Evolutionary conservation across 2,113 vertebrate species (phyloP), one percentile per base, ranked within the genome.

Genomic region (Rana temporaria): DNA sequence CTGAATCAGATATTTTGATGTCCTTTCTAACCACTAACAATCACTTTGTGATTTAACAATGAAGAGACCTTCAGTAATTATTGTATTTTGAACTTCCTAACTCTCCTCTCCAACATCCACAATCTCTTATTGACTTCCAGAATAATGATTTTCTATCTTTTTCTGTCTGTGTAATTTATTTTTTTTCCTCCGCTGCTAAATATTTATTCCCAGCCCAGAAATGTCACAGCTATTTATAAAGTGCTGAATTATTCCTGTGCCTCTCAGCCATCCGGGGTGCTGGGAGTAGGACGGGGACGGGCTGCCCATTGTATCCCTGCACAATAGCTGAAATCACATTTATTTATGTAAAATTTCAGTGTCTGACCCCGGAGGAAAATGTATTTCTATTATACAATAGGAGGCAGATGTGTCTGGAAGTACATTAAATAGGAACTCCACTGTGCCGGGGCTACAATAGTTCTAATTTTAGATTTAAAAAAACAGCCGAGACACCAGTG

Each of bases 191-290:
- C 22, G 7, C 24, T 55, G 48, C 22, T 71, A 71, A 71, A 71
- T 5, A 16, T 55, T 55, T 71, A 71, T 71, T 71, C 55, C 69
- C 22, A 71, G 42, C 48, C 52, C 55, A 55, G 30, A 71, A 71
- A 71, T 71, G 69, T 55, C 69, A 71, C 0, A 22, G 48, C 48
- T 71, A 71, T 71, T 71, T 71, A 55, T 71, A 71, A 71, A 9
- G 20, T 55, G 68, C 48, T 55, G 48, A 53, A 71, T 71, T 71
- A 71, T 71, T 71, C 20, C n/a, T 81, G 76, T 24, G 86, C 9
- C 4, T 71, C 69, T 84, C 70, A 68, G n/a, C 52, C 24, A 72
- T 71, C 20, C 84, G 85, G 73, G 59, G 11, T 22, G 34, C 32
- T 82, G 3, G 42, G 26, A 60, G 7, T 6, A 4, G 18, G 1